A percentile compares a stretch with the other conserved stretches of the same genome.
These are phyloP conservation scores for Orius insidiosus DNA, from an alignment of 1,140 invertebrate genomes.

Conservation along the genomic window DNA sequence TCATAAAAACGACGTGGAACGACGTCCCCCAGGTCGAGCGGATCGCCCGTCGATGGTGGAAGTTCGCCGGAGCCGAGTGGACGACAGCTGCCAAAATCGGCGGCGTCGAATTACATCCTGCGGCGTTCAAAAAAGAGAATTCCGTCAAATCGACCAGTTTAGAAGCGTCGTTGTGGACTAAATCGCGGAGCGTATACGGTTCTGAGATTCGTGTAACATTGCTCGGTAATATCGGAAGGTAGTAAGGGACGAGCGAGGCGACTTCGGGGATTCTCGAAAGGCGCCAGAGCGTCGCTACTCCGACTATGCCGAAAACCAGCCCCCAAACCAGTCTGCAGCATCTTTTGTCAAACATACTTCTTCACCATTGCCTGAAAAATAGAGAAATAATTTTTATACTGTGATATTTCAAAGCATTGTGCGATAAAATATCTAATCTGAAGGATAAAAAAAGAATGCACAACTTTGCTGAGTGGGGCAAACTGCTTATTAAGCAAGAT, in stretches of 20 bases:
- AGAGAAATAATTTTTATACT: too few relatives aligned
- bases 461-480: too few relatives aligned
- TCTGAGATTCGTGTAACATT: too few relatives aligned
- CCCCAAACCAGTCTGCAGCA: conserved; percentile 2
- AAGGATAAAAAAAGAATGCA: too few relatives aligned
- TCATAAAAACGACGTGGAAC: conserved; percentile 43
- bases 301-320: not conserved
- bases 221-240: too few relatives aligned
- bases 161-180: not conserved
- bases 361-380: conserved; percentile 1
- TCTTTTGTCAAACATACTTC: conserved; percentile 4
- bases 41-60: conserved; percentile 38
- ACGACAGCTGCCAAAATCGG: conserved; percentile 42
- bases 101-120: not conserved
- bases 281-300: not conserved
- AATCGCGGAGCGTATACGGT: too few relatives aligned
- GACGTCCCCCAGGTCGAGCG: conserved; percentile 45
- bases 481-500: too few relatives aligned
- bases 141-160: conserved; percentile 3
- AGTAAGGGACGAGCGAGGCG: too few relatives aligned
- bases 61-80: conserved; percentile 46
- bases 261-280: too few relatives aligned
- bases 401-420: too few relatives aligned
- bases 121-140: not conserved
- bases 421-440: too few relatives aligned